Evolutionary conservation across 2,797 vertebrate genomes (phyloP), one percentile per base, ranked within the genome.

Genomic region (Percopsis omiscomaycus): DNA sequence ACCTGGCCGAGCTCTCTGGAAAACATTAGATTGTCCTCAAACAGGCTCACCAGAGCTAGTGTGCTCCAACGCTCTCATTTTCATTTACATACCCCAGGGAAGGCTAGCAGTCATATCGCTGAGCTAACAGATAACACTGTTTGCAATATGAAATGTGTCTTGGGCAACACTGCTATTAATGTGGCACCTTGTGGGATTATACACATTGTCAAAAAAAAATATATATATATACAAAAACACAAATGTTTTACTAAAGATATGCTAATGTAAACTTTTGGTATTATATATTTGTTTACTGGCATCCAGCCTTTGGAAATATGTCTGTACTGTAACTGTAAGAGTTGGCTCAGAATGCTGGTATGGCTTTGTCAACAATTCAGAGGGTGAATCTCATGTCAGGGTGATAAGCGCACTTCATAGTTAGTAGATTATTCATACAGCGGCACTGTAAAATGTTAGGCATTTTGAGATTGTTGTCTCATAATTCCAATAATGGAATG

Each of bases 251-350:
- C 4, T 12, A 1, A 13, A 69, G 13, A 1, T n/a, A 68, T 60
- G 32, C 62, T 66, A 69, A 75, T 62, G 50, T 32, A 42, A 60
- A 68, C 47, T 61, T 51, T 64, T 61, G n/a, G 27, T 77, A 12
- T 72, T 69, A 45, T 69, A 53, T 66, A 80, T 55, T 68, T 56
- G 58, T 77, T 68, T 56, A 59, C 77, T 60, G 54, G 55, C 71
- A 66, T 78, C 72, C 77, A 32, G 81, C 73, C 62, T 81, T 71
- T 64, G 71, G 77, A 84, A 89, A 88, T 86, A 89, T 87, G 86
- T 69, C 88, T 73, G 69, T 32, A 50, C 2, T 14, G 61, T 70
- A 70, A 50, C 2, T 14, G 61, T 70, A 70, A 56, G 49, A 78
- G 73, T 49, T 80, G 54, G 45, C 54, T 45, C 52, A 54, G 28